These are phyloP conservation scores for Aphidius colemani DNA, from an alignment of 2,888 invertebrate species.

Conservation along the genomic window DNA sequence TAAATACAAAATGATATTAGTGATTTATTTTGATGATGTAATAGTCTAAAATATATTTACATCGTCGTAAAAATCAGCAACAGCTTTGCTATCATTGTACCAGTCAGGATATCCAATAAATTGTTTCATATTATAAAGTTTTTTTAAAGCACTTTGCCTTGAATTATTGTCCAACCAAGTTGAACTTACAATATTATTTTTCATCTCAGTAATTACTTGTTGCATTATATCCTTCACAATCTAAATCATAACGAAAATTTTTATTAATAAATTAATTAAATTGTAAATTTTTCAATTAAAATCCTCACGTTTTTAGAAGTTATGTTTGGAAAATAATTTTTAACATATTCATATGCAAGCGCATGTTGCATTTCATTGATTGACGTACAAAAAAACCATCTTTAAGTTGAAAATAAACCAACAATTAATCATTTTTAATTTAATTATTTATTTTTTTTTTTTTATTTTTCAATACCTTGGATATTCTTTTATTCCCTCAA, in stretches of 20 bases:
- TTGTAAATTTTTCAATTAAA: too few species aligned
- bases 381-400: constrained; percentile 15
- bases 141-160: constrained; percentile 20
- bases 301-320: constrained; percentile 14
- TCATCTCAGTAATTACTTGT: constrained; percentile 25
- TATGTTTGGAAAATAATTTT: constrained; percentile 18
- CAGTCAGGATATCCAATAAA: constrained; percentile 33
- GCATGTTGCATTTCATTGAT: constrained; percentile 19
- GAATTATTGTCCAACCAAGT: constrained; percentile 30
- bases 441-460: too few species aligned
- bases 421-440: too few species aligned
- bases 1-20: not conserved
- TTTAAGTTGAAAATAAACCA: not conserved
- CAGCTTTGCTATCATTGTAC: constrained; percentile 23
- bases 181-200: constrained; percentile 14
- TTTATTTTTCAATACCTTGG: not conserved
- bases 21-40: too few species aligned
- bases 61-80: constrained; percentile 23
- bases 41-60: not conserved
- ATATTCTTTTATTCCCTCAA: not conserved
- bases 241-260: not conserved
- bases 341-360: constrained; percentile 16
- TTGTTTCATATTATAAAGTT: constrained; percentile 28
- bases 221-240: constrained; percentile 20
- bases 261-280: too few species aligned